These are phyloP conservation scores for Tapirus indicus DNA, from an alignment of 2,797 vertebrate species.

Conservation along the genomic window DNA sequence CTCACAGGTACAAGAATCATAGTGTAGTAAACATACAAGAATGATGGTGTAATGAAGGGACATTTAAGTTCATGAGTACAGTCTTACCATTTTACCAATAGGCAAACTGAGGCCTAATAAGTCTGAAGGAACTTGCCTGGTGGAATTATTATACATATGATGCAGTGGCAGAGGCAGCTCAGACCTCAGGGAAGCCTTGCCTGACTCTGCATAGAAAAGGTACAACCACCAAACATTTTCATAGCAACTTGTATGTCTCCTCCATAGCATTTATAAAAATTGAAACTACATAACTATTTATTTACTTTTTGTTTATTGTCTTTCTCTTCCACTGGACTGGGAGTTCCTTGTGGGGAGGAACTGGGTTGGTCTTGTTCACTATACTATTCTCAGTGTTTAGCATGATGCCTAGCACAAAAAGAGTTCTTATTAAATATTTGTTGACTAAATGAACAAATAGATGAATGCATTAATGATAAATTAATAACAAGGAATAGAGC, in stretches of 20 bases:
- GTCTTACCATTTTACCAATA: not conserved
- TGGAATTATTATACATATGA: not conserved
- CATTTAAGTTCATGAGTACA: not conserved
- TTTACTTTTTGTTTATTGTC: not conserved
- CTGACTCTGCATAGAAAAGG: not conserved
- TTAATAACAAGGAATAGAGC: not conserved
- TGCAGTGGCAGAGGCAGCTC: not conserved
- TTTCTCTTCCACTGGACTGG: not conserved
- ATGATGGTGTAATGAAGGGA: not conserved
- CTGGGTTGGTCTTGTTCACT: not conserved
- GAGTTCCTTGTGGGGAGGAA: not conserved
- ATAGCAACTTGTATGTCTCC: not conserved
- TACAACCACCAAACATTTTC: not conserved
- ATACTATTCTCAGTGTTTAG: not conserved
- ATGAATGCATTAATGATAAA: slow-evolving; percentile 30
- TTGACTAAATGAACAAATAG: not conserved
- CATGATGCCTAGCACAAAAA: not conserved
- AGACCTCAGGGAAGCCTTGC: not conserved
- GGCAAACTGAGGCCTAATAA: not conserved
- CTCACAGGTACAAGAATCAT: not conserved
- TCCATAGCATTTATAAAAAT: not conserved
- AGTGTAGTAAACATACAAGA: not conserved
- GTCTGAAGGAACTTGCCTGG: not conserved
- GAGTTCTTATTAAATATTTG: slow-evolving; percentile 5
- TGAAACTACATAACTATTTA: not conserved